phyloP scores from a whole-genome alignment of 2,888 invertebrate species.

The Scotopteryx bipunctaria region DNA sequence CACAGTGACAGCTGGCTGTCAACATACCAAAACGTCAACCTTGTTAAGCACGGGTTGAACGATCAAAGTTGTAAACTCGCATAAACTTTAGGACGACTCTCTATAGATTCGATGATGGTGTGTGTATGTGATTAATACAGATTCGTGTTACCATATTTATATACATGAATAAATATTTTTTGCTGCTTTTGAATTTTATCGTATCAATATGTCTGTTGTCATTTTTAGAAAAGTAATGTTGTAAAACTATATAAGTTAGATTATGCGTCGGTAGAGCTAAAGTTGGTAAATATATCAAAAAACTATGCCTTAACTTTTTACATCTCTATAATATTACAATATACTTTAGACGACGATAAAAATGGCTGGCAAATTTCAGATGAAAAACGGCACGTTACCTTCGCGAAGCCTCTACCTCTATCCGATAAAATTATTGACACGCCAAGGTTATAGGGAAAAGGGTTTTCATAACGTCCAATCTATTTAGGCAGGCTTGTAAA shows the following conservation, averaged over 20 bases:
- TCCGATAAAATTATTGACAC: constrained; percentile 35
- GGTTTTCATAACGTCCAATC: constrained; percentile 40
- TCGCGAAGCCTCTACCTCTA: constrained; percentile 17
- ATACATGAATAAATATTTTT: not conserved
- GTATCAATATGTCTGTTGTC: too few species aligned
- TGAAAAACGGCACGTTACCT: constrained; percentile 19
- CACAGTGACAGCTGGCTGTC: constrained; percentile 40
- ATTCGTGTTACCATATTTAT: not conserved
- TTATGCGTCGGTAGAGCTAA: not conserved
- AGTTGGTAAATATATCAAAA: not conserved
- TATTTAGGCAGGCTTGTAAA: constrained; percentile 39
- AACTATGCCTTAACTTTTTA: constrained; percentile 4
- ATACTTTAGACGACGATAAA: constrained; percentile 15
- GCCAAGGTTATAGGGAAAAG: constrained; percentile 34
- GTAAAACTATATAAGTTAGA: too few species aligned
- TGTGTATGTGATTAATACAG: constrained; percentile 6
- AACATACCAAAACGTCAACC: constrained; percentile 31
- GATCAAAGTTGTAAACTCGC: constrained; percentile 37
- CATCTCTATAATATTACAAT: constrained; percentile 13
- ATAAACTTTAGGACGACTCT: constrained; percentile 27
- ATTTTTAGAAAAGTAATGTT: too few species aligned
- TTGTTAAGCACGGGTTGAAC: constrained; percentile 33
- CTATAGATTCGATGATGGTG: constrained; percentile 23
- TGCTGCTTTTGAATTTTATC: too few species aligned
- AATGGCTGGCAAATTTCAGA: constrained; percentile 15